These are phyloP conservation scores for Alcis repandata DNA, from an alignment of 2,888 invertebrate species.

Conservation along the genomic window DNA sequence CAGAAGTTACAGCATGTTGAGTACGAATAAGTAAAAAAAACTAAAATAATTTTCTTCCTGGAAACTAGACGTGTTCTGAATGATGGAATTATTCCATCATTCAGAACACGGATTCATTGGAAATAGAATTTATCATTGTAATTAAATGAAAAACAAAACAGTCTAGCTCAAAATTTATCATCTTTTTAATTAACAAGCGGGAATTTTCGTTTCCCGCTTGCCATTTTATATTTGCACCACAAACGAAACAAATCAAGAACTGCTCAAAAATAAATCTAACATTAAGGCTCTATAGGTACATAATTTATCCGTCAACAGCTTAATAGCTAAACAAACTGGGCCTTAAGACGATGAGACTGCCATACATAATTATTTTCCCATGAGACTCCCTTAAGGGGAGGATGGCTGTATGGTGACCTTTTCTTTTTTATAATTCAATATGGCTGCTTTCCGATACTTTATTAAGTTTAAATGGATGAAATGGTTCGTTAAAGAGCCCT, in stretches of 20 bases:
- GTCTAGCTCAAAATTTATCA: too few species aligned
- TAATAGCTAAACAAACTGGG: slow-evolving; percentile 78
- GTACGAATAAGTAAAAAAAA: too few species aligned
- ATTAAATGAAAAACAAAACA: too few species aligned
- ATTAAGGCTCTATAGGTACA: slow-evolving; percentile 62
- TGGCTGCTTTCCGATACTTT: slow-evolving; percentile 79
- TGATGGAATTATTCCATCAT: too few species aligned
- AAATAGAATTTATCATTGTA: too few species aligned
- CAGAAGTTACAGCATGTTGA: too few species aligned
- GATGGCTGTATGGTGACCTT: slow-evolving; percentile 54
- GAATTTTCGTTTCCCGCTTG: too few species aligned
- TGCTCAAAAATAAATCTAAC: slow-evolving; percentile 60
- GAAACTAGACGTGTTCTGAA: too few species aligned
- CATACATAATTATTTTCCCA: slow-evolving; percentile 70
- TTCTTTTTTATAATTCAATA: slow-evolving; percentile 73
- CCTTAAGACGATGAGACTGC: slow-evolving; percentile 66
- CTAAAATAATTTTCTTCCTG: too few species aligned
- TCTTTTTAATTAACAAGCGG: too few species aligned
- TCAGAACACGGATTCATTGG: too few species aligned
- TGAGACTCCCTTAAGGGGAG: slow-evolving; percentile 59
- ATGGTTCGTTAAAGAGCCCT: slow-evolving; percentile 74
- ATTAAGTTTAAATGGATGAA: slow-evolving; percentile 78
- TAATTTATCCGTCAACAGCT: slow-evolving; percentile 71
- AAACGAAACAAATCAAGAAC: slow-evolving; percentile 56
- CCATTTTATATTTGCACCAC: slow-evolving; percentile 34